Evolutionary conservation across 1,140 invertebrate species (phyloP).

Genomic region (Apocrypta bakeri): DNA sequence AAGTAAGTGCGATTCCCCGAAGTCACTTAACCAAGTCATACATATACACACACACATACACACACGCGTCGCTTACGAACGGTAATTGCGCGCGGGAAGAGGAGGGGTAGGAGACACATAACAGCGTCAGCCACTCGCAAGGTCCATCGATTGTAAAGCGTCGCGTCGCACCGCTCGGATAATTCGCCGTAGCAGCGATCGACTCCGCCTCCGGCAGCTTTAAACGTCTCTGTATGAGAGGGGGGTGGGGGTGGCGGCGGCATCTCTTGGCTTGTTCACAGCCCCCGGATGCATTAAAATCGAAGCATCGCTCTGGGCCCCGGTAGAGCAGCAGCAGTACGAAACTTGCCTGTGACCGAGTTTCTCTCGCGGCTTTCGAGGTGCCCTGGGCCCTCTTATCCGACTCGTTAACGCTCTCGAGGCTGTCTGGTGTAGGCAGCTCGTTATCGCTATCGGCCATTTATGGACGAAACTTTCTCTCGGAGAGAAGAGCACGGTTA

Average conservation of each 20-base stretch:
- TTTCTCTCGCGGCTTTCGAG: not conserved
- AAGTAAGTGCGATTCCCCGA: constrained; percentile 1
- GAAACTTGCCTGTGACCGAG: not conserved
- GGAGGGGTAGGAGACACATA: not conserved
- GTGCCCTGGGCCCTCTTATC: constrained; percentile 36
- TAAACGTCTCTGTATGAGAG: constrained; percentile 10
- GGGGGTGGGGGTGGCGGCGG: too few species aligned
- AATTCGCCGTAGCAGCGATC: constrained; percentile 1
- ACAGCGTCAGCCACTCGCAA: not conserved
- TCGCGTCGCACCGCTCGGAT: not conserved
- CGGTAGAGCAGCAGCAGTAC: not conserved
- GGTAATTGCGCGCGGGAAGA: not conserved
- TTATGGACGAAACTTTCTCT: constrained; percentile 28
- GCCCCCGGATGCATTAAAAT: constrained; percentile 30
- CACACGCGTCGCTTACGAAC: not conserved
- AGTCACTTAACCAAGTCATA: not conserved
- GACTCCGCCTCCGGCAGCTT: not conserved
- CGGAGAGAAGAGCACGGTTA: not conserved
- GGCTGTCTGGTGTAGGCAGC: not conserved
- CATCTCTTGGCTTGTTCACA: not conserved
- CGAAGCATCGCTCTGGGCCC: constrained; percentile 1
- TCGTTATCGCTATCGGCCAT: constrained; percentile 27
- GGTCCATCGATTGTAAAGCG: constrained; percentile 37
- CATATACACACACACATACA: not conserved
- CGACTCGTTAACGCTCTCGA: constrained; percentile 26